phyloP scores from a whole-genome alignment of 2,797 vertebrate species.

The Siniperca obscura region DNA sequence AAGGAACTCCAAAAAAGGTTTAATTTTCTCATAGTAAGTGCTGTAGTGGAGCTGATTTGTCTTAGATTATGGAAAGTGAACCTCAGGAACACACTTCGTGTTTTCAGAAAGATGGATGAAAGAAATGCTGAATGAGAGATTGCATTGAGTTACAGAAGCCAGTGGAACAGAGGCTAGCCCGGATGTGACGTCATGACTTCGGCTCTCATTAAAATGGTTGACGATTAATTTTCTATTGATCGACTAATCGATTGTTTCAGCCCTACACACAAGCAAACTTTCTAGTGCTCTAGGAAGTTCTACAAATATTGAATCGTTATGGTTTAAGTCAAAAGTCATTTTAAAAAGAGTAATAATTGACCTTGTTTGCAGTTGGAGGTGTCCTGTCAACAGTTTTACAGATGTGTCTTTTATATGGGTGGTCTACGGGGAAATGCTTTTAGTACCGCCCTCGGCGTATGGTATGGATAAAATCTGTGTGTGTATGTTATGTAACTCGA shows the following conservation, averaged over 20 bases:
- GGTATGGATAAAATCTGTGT: conserved; percentile 6
- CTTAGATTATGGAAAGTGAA: too few species aligned
- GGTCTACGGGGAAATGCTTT: background rate
- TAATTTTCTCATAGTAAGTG: too few species aligned
- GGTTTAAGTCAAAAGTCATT: background rate
- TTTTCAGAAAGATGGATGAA: too few species aligned
- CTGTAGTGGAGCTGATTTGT: too few species aligned
- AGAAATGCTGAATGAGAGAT: too few species aligned
- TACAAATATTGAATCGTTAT: background rate
- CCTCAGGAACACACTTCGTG: too few species aligned
- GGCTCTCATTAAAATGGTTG: background rate
- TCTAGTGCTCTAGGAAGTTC: too few species aligned
- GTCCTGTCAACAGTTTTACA: background rate
- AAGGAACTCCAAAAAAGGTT: too few species aligned
- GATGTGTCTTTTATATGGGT: background rate
- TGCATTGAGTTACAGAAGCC: too few species aligned
- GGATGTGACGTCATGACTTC: background rate
- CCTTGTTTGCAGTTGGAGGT: background rate
- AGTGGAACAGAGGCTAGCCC: too few species aligned
- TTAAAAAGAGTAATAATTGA: background rate
- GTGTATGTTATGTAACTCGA: conserved; percentile 52
- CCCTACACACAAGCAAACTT: background rate
- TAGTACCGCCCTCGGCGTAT: background rate
- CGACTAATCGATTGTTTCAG: background rate
- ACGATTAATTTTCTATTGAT: background rate